These are phyloP conservation scores for Centropus unirufus DNA, from an alignment of 2,113 vertebrate species.

Conservation along the genomic window DNA sequence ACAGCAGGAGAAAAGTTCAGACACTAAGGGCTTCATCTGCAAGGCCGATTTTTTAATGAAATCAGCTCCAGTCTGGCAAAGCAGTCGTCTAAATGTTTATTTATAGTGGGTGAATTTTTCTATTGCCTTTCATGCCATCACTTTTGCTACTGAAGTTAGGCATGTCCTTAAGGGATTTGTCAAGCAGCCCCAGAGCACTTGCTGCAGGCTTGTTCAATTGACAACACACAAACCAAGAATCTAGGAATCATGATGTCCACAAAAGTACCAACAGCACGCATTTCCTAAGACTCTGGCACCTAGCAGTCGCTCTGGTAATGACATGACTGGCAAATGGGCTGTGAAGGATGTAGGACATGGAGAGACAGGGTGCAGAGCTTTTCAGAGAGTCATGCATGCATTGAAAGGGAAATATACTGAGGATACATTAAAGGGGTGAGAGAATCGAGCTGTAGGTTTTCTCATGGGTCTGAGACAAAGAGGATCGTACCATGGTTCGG, in stretches of 20 bases:
- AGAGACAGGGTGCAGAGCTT: neutral
- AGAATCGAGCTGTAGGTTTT: neutral
- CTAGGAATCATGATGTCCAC: neutral
- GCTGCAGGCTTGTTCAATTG: neutral
- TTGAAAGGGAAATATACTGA: neutral
- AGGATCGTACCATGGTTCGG: neutral
- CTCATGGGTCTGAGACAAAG: neutral
- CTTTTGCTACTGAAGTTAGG: neutral
- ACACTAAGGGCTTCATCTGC: neutral
- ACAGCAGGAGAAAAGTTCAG: conserved; percentile 36
- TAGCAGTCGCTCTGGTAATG: neutral
- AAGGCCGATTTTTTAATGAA: conserved; percentile 16
- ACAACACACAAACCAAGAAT: neutral
- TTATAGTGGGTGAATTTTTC: neutral
- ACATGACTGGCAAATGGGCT: neutral
- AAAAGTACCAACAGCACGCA: neutral
- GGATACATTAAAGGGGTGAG: neutral
- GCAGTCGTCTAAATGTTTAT: neutral
- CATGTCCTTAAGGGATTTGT: neutral
- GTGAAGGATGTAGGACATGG: neutral
- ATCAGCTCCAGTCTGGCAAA: neutral
- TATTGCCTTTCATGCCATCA: neutral
- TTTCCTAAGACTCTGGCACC: neutral
- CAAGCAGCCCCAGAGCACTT: neutral
- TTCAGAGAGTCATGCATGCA: neutral